Evolutionary conservation across 2,113 vertebrate genomes (phyloP).

Genomic region (Fukomys damarensis): DNA sequence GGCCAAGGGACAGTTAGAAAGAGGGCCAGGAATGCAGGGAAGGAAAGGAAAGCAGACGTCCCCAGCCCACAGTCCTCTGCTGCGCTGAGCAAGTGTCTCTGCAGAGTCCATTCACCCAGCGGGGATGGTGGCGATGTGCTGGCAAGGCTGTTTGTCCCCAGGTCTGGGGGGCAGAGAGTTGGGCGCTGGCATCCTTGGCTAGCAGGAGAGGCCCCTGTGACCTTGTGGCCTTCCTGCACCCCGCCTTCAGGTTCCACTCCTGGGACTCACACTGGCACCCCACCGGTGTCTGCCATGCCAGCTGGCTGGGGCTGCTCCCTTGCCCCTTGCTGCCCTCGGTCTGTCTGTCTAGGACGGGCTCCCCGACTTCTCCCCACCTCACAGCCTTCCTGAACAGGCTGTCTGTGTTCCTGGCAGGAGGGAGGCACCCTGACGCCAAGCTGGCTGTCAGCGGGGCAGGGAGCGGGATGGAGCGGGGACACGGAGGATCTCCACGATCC

Average conservation of each 20-base stretch:
- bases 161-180: not conserved
- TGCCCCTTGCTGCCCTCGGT: slow-evolving; percentile 54
- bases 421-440: slow-evolving; percentile 67
- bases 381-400: slow-evolving; percentile 75
- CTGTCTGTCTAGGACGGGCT: slow-evolving; percentile 27
- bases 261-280: slow-evolving; percentile 50
- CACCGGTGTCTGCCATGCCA: not conserved
- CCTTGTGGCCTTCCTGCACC: slow-evolving; percentile 66
- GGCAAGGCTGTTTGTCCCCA: not conserved
- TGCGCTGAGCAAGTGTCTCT: not conserved
- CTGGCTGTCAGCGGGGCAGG: slow-evolving; percentile 62
- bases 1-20: not conserved
- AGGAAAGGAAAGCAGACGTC: not conserved
- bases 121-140: fast-evolving
- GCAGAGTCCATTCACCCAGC: not conserved
- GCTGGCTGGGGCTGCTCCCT: slow-evolving; percentile 52
- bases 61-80: not conserved
- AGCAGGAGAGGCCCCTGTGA: not conserved
- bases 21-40: not conserved
- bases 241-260: slow-evolving; percentile 30
- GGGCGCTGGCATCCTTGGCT: too few relatives aligned
- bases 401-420: slow-evolving; percentile 76
- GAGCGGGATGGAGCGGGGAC: not conserved
- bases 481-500: not conserved
- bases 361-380: slow-evolving; percentile 56